Conservation (phyloP, 2,888 invertebrate genomes). For the Rhimphoctona megacephalus region DNA sequence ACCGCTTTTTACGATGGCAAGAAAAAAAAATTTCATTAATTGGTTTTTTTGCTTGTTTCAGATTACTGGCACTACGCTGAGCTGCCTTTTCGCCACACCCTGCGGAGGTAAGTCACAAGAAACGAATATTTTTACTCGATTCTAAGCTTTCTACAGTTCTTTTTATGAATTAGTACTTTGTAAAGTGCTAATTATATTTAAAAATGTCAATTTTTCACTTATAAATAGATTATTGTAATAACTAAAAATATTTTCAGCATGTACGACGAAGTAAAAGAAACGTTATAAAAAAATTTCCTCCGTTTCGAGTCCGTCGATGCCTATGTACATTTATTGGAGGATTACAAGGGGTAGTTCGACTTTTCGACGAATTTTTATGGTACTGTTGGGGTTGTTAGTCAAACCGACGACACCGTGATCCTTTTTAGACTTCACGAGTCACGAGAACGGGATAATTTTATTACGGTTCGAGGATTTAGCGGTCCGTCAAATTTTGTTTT, state of each 20-base stretch:
- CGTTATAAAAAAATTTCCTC: conserved; percentile 31
- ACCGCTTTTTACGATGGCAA: neutral
- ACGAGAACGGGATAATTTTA: conserved; percentile 65
- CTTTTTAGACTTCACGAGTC: conserved; percentile 50
- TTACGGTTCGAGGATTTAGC: conserved; percentile 59
- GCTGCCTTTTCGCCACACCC: conserved; percentile 73
- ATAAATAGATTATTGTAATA: conserved; percentile 18
- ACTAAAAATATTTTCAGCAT: conserved; percentile 20
- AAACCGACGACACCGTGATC: conserved; percentile 57
- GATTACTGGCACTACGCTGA: conserved; percentile 78
- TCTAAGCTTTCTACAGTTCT: conserved; percentile 1
- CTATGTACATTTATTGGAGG: conserved; percentile 55
- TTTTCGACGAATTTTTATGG: conserved; percentile 63
- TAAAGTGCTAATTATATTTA: neutral
- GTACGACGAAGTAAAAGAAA: conserved; percentile 7
- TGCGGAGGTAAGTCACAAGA: conserved; percentile 76
- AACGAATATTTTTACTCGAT: conserved; percentile 26
- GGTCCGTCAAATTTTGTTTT: conserved; percentile 51
- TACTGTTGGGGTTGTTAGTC: conserved; percentile 66
- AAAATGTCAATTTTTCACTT: conserved; percentile 5
- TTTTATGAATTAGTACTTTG: conserved; percentile 21
- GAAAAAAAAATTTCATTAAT: conserved; percentile 27
- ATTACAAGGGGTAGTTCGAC: conserved; percentile 65
- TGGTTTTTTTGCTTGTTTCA: conserved; percentile 71
- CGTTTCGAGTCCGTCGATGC: conserved; percentile 54